Conservation (phyloP, 2,797 vertebrate genomes). For the Hoplostethus mediterraneus region DNA sequence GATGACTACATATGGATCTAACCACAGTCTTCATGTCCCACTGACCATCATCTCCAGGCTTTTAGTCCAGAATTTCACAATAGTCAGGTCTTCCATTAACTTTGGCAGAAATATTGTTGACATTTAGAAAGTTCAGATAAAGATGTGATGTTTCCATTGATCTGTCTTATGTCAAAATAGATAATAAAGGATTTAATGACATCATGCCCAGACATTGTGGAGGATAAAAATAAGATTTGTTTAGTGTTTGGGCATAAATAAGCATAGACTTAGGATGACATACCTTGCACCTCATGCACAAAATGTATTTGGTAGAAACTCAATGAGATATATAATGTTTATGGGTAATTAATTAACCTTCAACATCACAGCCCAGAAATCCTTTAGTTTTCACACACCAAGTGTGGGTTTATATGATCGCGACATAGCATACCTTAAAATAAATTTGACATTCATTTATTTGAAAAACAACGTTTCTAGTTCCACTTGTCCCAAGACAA, state of each 20-base stretch:
- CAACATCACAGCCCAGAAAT: too few relatives aligned
- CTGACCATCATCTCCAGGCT: constrained; percentile 28
- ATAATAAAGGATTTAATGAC: constrained; percentile 15
- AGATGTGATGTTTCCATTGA: constrained; percentile 37
- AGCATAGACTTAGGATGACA: constrained; percentile 21
- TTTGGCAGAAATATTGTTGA: constrained; percentile 59
- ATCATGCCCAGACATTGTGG: constrained; percentile 18
- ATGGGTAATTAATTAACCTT: background rate
- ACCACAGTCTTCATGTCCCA: constrained; percentile 30
- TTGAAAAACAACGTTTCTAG: constrained; percentile 70
- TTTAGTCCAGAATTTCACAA: constrained; percentile 61
- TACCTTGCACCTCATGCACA: background rate
- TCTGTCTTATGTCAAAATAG: constrained; percentile 21
- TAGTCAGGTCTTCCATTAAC: constrained; percentile 73
- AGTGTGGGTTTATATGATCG: constrained; percentile 21
- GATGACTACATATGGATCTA: constrained; percentile 29
- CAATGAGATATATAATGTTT: constrained; percentile 20
- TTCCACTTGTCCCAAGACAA: constrained; percentile 55
- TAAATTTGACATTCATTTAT: constrained; percentile 78
- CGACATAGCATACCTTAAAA: constrained; percentile 59
- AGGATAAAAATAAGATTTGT: constrained; percentile 22
- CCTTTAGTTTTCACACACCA: background rate
- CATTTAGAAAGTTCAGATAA: constrained; percentile 52
- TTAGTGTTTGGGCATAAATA: constrained; percentile 45
- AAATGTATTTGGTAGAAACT: constrained; percentile 46